Conservation (phyloP, 2,888 invertebrate species). For the Eupithecia inturbata region DNA sequence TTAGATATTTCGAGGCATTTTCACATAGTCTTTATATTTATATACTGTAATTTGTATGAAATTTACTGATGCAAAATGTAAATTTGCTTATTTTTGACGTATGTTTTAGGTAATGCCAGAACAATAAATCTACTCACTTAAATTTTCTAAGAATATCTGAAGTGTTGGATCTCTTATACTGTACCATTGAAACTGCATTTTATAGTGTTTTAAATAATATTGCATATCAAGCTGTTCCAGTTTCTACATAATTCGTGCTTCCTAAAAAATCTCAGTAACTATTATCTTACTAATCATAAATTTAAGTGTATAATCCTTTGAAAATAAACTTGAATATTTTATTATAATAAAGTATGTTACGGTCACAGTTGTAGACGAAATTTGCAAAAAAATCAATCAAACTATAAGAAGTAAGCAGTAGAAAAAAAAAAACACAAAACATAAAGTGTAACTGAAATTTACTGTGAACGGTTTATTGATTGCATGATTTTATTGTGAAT, state of each 20-base stretch:
- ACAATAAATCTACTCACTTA: constrained; percentile 7
- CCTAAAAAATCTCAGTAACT: constrained; percentile 31
- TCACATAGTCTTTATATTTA: constrained; percentile 42
- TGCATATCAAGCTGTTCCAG: constrained; percentile 40
- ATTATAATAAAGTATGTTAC: constrained; percentile 15
- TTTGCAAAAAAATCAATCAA: constrained; percentile 12
- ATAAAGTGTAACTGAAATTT: background rate
- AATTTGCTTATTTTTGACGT: constrained; percentile 29
- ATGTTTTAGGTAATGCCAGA: constrained; percentile 22
- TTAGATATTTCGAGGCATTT: constrained; percentile 34
- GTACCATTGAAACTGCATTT: background rate
- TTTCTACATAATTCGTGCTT: constrained; percentile 29
- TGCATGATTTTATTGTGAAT: constrained; percentile 23
- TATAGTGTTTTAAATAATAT: constrained; percentile 17
- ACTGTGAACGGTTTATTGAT: background rate
- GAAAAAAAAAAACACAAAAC: background rate
- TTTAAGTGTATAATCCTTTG: constrained; percentile 14
- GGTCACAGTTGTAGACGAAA: constrained; percentile 24
- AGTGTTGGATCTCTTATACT: constrained; percentile 21
- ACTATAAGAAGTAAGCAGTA: background rate
- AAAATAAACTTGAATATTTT: background rate
- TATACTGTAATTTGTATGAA: constrained; percentile 41
- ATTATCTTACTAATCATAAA: constrained; percentile 1
- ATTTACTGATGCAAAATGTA: constrained; percentile 22
- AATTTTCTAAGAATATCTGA: constrained; percentile 4